Percentiles rank a stretch among this genome's conserved stretches.
Evolutionary conservation across 1,140 invertebrate genomes (phyloP).

Genomic region (Drosophila subpulchrella): DNA sequence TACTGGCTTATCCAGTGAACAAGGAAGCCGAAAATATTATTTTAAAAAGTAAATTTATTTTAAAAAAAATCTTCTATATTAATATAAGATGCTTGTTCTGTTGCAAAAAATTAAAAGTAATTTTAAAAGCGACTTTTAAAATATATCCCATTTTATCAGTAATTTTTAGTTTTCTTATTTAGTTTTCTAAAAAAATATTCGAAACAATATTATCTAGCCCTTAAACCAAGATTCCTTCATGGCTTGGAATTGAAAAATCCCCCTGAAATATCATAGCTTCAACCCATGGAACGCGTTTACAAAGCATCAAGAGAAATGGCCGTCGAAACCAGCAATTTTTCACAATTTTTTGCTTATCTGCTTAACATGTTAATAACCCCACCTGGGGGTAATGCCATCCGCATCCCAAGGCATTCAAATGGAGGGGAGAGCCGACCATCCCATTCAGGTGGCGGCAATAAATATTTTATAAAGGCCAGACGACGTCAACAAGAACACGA

Average conservation of each 20-base stretch:
- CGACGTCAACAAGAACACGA: conserved; percentile 38
- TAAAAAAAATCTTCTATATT: too few species aligned
- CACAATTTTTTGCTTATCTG: conserved; percentile 31
- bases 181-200: too few species aligned
- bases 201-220: background rate
- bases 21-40: too few species aligned
- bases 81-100: too few species aligned
- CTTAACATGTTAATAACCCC: conserved; percentile 56
- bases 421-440: background rate
- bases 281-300: background rate
- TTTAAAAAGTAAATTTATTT: too few species aligned
- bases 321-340: conserved; percentile 24
- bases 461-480: conserved; percentile 64
- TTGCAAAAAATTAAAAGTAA: too few species aligned
- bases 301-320: conserved; percentile 2
- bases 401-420: conserved; percentile 4
- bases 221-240: background rate
- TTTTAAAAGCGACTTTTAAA: too few species aligned
- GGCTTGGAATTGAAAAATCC: background rate
- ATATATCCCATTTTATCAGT: too few species aligned
- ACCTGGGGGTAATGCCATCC: conserved; percentile 9
- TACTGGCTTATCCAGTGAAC: background rate
- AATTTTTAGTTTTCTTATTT: too few species aligned
- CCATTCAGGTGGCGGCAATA: conserved; percentile 47
- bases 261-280: background rate